phyloP scores from a whole-genome alignment of 64 coral and sea anemone genomes.

The Actinia equina region DNA sequence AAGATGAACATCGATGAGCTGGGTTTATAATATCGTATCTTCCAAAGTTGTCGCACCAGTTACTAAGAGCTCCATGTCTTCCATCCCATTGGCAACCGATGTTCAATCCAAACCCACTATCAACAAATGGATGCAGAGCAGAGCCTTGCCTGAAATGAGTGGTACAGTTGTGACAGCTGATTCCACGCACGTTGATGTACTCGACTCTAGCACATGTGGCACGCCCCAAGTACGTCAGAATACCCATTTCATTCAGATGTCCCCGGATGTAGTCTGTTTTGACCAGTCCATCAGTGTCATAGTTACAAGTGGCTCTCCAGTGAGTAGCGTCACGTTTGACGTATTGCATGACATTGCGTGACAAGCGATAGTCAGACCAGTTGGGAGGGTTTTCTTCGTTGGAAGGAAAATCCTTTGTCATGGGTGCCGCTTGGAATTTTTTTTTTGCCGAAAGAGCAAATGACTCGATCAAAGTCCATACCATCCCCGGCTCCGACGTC shows the following conservation, averaged over 20 bases:
- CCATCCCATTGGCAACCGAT: conserved; percentile 10
- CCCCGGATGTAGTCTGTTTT: conserved; percentile 17
- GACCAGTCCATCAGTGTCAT: no score
- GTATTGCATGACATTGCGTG: conserved; percentile 5
- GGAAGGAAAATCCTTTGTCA: not conserved
- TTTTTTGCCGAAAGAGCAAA: conserved; percentile 29
- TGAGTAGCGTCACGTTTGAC: conserved; percentile 36
- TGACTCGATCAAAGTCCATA: no score
- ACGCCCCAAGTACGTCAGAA: not conserved
- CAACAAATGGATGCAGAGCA: not conserved
- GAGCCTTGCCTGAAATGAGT: not conserved
- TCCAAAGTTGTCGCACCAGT: conserved; percentile 56
- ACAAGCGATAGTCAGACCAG: conserved; percentile 63
- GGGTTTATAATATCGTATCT: not conserved
- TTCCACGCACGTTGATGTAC: no score
- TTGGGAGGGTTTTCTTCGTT: conserved; percentile 9
- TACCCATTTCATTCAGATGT: conserved; percentile 25
- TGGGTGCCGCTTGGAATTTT: not conserved
- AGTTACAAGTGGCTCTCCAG: not conserved
- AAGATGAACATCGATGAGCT: conserved; percentile 33
- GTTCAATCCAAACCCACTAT: not conserved
- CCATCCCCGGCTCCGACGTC: no score
- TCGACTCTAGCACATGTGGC: not conserved
- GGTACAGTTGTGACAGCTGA: no score
- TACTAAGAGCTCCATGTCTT: not conserved